Conservation (phyloP, 2,888 invertebrate species). For the Epinotia bilunana region DNA sequence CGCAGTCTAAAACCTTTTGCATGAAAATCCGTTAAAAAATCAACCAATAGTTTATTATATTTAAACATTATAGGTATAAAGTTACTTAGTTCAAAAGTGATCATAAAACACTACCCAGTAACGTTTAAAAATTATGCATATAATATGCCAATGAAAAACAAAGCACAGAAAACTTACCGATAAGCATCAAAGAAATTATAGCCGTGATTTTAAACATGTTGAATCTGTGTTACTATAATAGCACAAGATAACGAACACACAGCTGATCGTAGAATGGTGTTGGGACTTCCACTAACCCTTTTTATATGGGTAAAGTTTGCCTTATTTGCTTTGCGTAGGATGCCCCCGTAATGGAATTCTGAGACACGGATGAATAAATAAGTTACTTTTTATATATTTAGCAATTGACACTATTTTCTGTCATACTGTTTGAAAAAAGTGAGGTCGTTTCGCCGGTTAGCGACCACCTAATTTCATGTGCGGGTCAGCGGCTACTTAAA, state of each 20-base stretch:
- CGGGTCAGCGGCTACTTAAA: too few relatives aligned
- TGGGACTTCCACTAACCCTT: conserved; percentile 26
- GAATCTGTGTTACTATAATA: not conserved
- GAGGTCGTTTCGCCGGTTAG: too few relatives aligned
- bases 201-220: conserved; percentile 48
- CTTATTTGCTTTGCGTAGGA: conserved; percentile 41
- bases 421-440: too few relatives aligned
- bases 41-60: too few relatives aligned
- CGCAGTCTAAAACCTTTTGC: too few relatives aligned
- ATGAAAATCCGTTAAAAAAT: too few relatives aligned
- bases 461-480: too few relatives aligned
- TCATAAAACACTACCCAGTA: too few relatives aligned
- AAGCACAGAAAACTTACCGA: conserved; percentile 40
- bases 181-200: conserved; percentile 46
- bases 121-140: too few relatives aligned
- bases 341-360: conserved; percentile 15
- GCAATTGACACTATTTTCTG: not conserved
- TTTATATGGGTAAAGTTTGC: conserved; percentile 44
- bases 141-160: too few relatives aligned
- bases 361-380: not conserved
- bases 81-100: not conserved
- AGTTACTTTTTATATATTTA: not conserved
- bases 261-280: conserved; percentile 29
- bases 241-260: conserved; percentile 36
- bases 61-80: too few relatives aligned